A percentile compares a stretch with the other conserved stretches of the same genome.
Conservation (phyloP, 2,888 invertebrate species). For the Tethea ocularis region DNA sequence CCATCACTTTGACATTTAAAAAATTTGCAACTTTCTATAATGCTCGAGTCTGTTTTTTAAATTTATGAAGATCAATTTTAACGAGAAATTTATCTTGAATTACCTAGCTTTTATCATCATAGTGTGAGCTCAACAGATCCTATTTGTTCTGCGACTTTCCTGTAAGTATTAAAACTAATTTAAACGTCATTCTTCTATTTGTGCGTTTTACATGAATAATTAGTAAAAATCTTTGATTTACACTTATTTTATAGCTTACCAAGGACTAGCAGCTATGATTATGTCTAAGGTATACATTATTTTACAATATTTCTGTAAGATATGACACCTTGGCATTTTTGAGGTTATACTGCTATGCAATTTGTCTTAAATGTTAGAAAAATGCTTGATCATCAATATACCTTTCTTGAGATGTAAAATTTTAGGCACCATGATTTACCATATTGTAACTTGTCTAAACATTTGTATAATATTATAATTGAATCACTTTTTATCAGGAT, state of each 20-base stretch:
- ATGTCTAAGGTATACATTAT: conserved; percentile 56
- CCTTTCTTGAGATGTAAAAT: not conserved
- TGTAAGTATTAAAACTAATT: not conserved
- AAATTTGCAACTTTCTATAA: not conserved
- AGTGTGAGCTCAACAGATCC: not conserved
- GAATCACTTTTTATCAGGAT: no score
- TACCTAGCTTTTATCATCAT: not conserved
- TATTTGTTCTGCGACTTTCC: not conserved
- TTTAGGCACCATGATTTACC: not conserved
- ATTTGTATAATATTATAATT: not conserved
- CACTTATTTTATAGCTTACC: conserved; percentile 55
- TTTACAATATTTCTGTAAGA: conserved; percentile 31
- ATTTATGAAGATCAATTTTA: not conserved
- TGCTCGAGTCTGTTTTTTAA: not conserved
- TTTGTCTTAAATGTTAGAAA: conserved; percentile 5
- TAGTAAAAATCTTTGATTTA: conserved; percentile 4
- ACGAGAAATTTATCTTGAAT: not conserved
- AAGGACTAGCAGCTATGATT: conserved; percentile 66
- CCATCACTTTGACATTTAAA: not conserved
- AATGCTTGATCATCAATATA: not conserved
- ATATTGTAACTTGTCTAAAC: not conserved
- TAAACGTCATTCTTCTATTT: not conserved
- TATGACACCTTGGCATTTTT: conserved; percentile 42
- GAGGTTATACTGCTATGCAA: conserved; percentile 47
- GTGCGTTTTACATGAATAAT: not conserved